Evolutionary conservation across 2,113 vertebrate species (phyloP).

Genomic region (Electrona antarctica): DNA sequence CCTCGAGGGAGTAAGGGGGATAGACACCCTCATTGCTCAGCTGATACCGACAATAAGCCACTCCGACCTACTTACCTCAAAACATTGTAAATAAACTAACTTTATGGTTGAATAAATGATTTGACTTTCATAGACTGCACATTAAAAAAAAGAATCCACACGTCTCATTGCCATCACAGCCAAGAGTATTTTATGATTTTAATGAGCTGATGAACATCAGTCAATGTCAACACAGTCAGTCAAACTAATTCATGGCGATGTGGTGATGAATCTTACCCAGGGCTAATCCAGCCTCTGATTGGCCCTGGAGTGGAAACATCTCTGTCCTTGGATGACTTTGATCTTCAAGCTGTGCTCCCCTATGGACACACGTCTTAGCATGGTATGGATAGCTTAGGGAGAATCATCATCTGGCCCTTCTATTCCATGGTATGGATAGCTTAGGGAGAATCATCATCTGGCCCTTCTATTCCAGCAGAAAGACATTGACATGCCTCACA

Average conservation of each 20-base stretch:
- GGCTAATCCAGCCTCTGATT: constrained; percentile 28
- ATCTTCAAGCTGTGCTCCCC: constrained; percentile 62
- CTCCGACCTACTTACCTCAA: too few relatives aligned
- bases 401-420: constrained; percentile 61
- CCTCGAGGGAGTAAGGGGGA: too few relatives aligned
- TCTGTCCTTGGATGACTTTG: constrained; percentile 73
- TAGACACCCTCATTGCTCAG: too few relatives aligned
- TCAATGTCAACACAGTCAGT: constrained; percentile 7
- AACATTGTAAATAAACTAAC: too few relatives aligned
- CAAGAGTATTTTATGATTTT: constrained; percentile 17
- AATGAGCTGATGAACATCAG: constrained; percentile 25
- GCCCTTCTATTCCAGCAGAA: constrained; percentile 48
- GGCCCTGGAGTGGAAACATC: constrained; percentile 45
- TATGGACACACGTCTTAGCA: constrained; percentile 72
- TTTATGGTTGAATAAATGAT: too few relatives aligned
- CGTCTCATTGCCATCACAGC: constrained; percentile 13
- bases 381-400: constrained; percentile 66
- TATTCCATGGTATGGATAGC: constrained; percentile 65
- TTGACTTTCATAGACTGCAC: too few relatives aligned
- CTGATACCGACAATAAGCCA: too few relatives aligned
- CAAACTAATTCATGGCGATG: constrained; percentile 35
- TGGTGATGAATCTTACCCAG: constrained; percentile 13
- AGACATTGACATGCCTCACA: constrained; percentile 10
- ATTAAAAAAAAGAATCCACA: neutral
- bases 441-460: constrained; percentile 65